Conservation (phyloP, 2,113 vertebrate genomes). For the Picathartes gymnocephalus region DNA sequence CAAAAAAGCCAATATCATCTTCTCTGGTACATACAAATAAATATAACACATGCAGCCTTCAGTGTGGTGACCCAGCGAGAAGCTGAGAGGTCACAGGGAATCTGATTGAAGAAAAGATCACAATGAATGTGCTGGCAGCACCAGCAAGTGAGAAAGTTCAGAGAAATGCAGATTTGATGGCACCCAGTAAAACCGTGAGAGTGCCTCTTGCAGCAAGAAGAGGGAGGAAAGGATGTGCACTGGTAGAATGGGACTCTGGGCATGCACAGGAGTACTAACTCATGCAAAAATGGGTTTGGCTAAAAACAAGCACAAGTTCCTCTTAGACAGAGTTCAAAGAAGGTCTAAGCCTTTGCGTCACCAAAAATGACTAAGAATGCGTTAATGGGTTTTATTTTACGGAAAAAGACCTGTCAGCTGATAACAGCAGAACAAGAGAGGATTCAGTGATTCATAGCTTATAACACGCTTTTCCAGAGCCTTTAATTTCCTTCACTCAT, state of each 20-base stretch:
- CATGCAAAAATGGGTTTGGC: background rate
- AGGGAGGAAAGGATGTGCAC: background rate
- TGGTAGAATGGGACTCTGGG: background rate
- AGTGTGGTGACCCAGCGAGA: background rate
- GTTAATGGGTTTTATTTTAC: background rate
- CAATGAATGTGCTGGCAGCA: background rate
- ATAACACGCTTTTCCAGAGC: background rate
- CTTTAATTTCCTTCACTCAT: background rate
- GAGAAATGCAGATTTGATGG: background rate
- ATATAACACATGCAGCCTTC: background rate
- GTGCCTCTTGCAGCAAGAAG: background rate
- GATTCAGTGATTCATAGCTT: slow-evolving; percentile 13
- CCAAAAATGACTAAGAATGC: background rate
- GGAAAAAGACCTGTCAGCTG: background rate
- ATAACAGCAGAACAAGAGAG: background rate
- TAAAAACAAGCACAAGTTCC: background rate
- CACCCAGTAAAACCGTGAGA: rapidly evolving
- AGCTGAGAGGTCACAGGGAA: background rate
- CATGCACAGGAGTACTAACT: background rate
- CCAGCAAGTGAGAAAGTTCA: background rate
- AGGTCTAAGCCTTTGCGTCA: slow-evolving; percentile 3
- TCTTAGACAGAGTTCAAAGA: background rate
- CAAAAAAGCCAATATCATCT: too few relatives aligned
- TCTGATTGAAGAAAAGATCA: background rate
- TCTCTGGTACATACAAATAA: background rate